Base-by-base conservation (phyloP, 2,888 invertebrate genomes). In the Drosophila paranaensis region DNA sequence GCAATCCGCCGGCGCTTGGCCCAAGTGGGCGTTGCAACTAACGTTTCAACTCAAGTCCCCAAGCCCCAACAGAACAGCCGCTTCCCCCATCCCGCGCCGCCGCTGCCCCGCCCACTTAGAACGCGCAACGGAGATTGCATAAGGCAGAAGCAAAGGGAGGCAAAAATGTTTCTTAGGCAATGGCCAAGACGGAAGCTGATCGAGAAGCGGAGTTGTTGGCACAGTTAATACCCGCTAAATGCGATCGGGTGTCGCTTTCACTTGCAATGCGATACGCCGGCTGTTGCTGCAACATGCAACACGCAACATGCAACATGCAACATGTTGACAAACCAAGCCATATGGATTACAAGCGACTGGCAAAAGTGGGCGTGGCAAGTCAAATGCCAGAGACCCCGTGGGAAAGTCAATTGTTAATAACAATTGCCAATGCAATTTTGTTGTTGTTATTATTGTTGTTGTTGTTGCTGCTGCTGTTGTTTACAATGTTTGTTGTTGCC, bases 341-440 rank as follows among this genome's bases (percentile, higher is more conserved):
- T 37, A 60, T 55, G 10, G 27, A 50, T 65, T 43, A 63, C 71
- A 62, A 53, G 0, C 25, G 54, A 27, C 54, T 25, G 43, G 2
- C 11, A n/a, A 2, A 16, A 14, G 25, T 8, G 46, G 58, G 58
- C 9, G 40, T 30, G 20, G 13, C 77, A 67, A 77, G 71, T 67
- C 66, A 77, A 88, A 82, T 88, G 88, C 69, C 82, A 88, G 63
- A 77, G 77, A 77, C 81, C 77, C 75, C 89, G 85, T 85, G 89
- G 89, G 88, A 85, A 89, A 42, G 11, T 9, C 66, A 63, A 64
- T 54, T 74, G 61, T 60, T 54, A 56, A 77, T 65, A 81, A 69
- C 79, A 79, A 81, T 81, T 74, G 84, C 71, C 67, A 71, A 33
- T 6, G 2, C 33, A 16, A 46, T 9, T 55, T n/a, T 53, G 25